Evolutionary conservation across 2,113 vertebrate genomes (phyloP), one percentile per base, ranked within the genome.

Genomic region (Gobio gobio): DNA sequence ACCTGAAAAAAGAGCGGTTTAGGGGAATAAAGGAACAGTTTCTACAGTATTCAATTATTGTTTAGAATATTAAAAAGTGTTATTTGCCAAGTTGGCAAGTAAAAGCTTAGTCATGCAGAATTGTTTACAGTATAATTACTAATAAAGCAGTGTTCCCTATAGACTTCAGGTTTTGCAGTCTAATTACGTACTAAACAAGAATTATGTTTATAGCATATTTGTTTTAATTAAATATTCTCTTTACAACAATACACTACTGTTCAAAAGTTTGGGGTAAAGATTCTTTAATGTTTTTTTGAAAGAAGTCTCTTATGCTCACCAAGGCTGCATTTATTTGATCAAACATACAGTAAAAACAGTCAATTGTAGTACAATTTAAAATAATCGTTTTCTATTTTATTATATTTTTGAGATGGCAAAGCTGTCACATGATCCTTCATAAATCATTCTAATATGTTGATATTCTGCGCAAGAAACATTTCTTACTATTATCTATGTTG

Each of bases 1-100:
- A 85, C 98, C 98, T 99, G 90, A 68, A 78, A 10, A 81, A 1
- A 86, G 63, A 85, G 73, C 84, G 56, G 87, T 36, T 68, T 29
- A 78, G 29, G 74, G 9, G 78, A 20, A 72, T 45, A 63, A 68
- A 58, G 8, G 14, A 20, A 29, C 29, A 29, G 3, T 16, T 56
- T 22, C 36, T 20, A 59, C 0, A 43, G 18, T 7, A 22, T 78
- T 58, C 0, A 12, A 43, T 43, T 5, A n/a, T 12, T 22, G 9
- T 70, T 20, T 43, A 40, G 20, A 70, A 43, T 40, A 40, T 40
- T 20, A 22, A 40, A 36, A 70, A 40, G 33, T 40, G 64, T 9
- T 45, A 13, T 73, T 47, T 13, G 12, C 70, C 22, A 45, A 73
- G 22, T 47, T 45, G 70, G 22, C n/a, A 8, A 16, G 43, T n/a